Evolutionary conservation across 1,140 invertebrate species (phyloP).

Genomic region (Hydropsyche tenuis): DNA sequence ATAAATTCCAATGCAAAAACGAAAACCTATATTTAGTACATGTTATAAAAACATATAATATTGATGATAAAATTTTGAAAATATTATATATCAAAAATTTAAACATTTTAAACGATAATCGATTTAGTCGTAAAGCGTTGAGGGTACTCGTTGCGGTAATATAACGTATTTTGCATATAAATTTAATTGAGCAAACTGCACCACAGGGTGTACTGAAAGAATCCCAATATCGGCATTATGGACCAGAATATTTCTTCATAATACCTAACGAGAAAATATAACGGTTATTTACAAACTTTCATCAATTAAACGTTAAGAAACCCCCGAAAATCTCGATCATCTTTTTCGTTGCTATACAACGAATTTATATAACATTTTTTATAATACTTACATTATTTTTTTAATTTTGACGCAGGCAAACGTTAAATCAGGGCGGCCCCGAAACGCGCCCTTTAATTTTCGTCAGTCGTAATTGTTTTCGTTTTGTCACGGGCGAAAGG

Average conservation of each 20-base stretch:
- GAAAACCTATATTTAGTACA: no score
- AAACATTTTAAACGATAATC: not conserved
- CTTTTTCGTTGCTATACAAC: no score
- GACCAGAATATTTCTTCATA: slow-evolving; percentile 19
- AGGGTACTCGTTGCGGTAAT: not conserved
- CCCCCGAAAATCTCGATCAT: not conserved
- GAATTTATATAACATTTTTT: no score
- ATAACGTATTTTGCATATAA: slow-evolving; percentile 15
- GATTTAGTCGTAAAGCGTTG: not conserved
- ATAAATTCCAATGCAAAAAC: no score
- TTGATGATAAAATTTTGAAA: no score
- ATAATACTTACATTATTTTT: no score
- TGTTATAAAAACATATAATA: no score
- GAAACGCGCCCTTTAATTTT: slow-evolving; percentile 1
- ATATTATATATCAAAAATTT: no score
- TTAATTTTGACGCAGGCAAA: not conserved
- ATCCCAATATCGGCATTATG: slow-evolving; percentile 21
- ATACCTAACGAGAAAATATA: slow-evolving; percentile 19
- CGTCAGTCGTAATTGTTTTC: slow-evolving; percentile 17
- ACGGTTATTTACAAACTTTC: slow-evolving; percentile 24
- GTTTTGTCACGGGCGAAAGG: slow-evolving; percentile 1
- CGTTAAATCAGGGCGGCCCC: not conserved
- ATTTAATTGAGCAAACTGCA: slow-evolving; percentile 12
- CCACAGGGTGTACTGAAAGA: slow-evolving; percentile 10
- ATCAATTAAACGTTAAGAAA: slow-evolving; percentile 9